These are phyloP conservation scores for Poeciliopsis paucimaculata DNA, from an alignment of 2,797 vertebrate genomes.

Conservation along the genomic window DNA sequence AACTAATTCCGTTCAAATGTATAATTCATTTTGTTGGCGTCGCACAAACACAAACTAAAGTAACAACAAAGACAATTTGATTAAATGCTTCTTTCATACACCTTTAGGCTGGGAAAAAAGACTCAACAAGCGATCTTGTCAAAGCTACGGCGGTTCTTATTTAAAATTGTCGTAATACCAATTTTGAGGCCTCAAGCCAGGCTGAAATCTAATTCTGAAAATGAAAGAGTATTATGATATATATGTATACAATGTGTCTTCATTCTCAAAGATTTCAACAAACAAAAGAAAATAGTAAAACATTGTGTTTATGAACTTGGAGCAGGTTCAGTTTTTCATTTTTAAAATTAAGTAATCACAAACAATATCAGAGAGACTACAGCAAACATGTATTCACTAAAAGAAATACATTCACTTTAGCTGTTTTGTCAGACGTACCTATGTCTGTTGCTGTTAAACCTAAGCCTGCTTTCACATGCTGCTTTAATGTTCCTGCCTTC, in stretches of 20 bases:
- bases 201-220: not conserved
- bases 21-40: constrained; percentile 17
- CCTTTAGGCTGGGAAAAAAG: constrained; percentile 1
- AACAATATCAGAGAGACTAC: constrained; percentile 17
- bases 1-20: constrained; percentile 50
- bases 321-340: constrained; percentile 24
- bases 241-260: not conserved
- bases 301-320: constrained; percentile 26
- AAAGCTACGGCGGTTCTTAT: not conserved
- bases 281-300: not conserved
- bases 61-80: constrained; percentile 17
- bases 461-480: constrained; percentile 9
- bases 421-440: constrained; percentile 2
- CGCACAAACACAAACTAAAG: constrained; percentile 27
- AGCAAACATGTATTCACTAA: constrained; percentile 3
- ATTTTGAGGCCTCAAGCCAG: not conserved
- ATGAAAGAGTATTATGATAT: not conserved
- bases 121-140: constrained; percentile 6
- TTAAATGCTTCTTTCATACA: constrained; percentile 8
- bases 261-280: not conserved
- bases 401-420: constrained; percentile 4
- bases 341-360: constrained; percentile 17
- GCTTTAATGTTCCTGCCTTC: constrained; percentile 15
- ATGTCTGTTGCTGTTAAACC: constrained; percentile 1
- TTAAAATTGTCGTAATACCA: not conserved